Conservation (phyloP, 2,888 invertebrate genomes). For the Onthophagus sagittarius region DNA sequence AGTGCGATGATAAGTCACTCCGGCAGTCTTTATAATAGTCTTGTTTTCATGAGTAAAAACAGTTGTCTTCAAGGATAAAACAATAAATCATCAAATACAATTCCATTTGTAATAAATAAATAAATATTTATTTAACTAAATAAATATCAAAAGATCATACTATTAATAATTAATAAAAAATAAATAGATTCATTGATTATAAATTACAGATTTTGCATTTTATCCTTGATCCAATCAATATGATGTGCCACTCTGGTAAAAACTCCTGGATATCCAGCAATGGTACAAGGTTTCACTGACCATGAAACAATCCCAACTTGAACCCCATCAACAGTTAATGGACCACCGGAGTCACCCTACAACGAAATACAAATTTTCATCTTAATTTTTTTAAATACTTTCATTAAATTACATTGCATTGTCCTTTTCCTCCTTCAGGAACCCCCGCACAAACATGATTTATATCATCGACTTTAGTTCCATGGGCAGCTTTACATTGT, state of each 20-base stretch:
- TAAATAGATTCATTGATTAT: too few relatives aligned
- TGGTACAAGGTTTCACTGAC: slow-evolving; percentile 48
- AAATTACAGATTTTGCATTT: neutral
- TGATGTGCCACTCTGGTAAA: slow-evolving; percentile 44
- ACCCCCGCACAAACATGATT: slow-evolving; percentile 50
- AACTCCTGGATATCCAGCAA: slow-evolving; percentile 47
- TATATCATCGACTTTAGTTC: slow-evolving; percentile 31
- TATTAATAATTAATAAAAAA: too few relatives aligned
- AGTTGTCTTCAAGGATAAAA: too few relatives aligned
- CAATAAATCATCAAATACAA: too few relatives aligned
- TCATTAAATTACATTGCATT: slow-evolving; percentile 48
- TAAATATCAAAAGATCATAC: too few relatives aligned
- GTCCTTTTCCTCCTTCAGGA: slow-evolving; percentile 49
- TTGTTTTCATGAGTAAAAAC: too few relatives aligned
- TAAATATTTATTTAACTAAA: too few relatives aligned
- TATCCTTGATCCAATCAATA: slow-evolving; percentile 29
- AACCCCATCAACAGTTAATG: slow-evolving; percentile 40
- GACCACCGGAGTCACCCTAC: slow-evolving; percentile 45
- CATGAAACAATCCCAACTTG: slow-evolving; percentile 49
- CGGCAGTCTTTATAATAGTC: too few relatives aligned
- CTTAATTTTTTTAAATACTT: too few relatives aligned
- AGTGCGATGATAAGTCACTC: too few relatives aligned
- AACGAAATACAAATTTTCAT: too few relatives aligned
- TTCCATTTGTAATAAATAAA: too few relatives aligned
- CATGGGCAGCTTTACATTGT: slow-evolving; percentile 43